phyloP scores from a whole-genome alignment of 2,888 invertebrate genomes.

The Syritta pipiens region DNA sequence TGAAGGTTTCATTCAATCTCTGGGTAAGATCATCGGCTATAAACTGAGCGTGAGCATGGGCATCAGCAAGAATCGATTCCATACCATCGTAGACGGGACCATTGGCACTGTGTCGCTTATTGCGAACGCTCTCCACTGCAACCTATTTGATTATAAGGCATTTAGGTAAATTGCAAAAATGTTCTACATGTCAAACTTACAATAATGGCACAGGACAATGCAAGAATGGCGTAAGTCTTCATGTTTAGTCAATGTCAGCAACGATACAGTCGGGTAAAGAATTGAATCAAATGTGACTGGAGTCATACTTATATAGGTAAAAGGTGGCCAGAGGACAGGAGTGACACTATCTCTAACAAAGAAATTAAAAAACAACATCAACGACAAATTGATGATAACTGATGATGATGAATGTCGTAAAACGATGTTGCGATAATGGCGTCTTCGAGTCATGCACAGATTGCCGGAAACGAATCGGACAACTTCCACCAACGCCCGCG shows the following conservation, averaged over 20 bases:
- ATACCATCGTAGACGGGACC: constrained; percentile 56
- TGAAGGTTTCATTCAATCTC: constrained; percentile 34
- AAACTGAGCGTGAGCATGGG: constrained; percentile 19
- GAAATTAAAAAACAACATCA: constrained; percentile 14
- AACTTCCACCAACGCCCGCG: too few relatives aligned
- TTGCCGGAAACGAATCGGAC: too few relatives aligned
- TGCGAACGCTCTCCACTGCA: constrained; percentile 16
- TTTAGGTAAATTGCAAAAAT: neutral
- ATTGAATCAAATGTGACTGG: neutral
- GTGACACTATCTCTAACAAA: neutral
- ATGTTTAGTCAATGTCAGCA: constrained; percentile 8
- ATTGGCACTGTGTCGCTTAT: constrained; percentile 5
- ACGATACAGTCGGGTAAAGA: constrained; percentile 2
- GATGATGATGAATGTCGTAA: constrained; percentile 4
- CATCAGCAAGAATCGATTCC: constrained; percentile 28
- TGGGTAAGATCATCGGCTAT: constrained; percentile 29
- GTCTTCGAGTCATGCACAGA: neutral
- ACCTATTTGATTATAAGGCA: constrained; percentile 4
- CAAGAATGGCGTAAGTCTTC: constrained; percentile 32
- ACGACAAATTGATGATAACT: constrained; percentile 3
- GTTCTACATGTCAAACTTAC: constrained; percentile 33
- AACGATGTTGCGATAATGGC: constrained; percentile 9
- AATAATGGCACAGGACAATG: constrained; percentile 21
- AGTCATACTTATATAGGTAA: constrained; percentile 17
- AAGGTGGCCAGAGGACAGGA: neutral